A percentile compares a stretch with the other conserved stretches of the same genome.
phyloP scores from a whole-genome alignment of 2,113 vertebrate species.

The Anolis carolinensis region DNA sequence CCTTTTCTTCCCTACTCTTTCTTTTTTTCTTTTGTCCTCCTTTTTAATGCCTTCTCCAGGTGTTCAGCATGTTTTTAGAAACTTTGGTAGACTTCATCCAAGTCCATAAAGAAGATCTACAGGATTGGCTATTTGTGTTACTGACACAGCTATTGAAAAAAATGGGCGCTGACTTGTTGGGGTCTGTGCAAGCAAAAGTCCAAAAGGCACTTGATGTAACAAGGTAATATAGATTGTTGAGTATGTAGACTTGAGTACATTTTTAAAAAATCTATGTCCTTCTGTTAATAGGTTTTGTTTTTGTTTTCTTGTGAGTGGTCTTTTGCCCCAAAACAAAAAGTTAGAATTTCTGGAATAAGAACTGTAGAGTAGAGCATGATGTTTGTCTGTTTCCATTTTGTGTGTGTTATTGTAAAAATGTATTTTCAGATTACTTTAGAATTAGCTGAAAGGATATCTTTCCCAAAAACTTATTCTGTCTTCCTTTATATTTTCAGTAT shows the following conservation, averaged over 20 bases:
- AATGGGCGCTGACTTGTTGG: slow-evolving; percentile 97
- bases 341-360: background rate
- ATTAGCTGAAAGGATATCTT: background rate
- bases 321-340: background rate
- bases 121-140: slow-evolving; percentile 95
- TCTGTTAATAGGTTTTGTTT: background rate
- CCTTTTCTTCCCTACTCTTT: slow-evolving; percentile 64
- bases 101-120: slow-evolving; percentile 95
- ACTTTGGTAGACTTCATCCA: slow-evolving; percentile 95
- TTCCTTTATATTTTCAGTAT: background rate
- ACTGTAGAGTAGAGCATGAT: background rate
- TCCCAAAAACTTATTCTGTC: background rate
- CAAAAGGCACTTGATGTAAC: slow-evolving; percentile 95
- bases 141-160: slow-evolving; percentile 96
- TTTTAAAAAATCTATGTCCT: background rate
- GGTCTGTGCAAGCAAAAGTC: slow-evolving; percentile 97
- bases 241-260: background rate
- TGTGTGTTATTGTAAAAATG: slow-evolving; percentile 3
- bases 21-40: slow-evolving; percentile 31
- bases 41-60: slow-evolving; percentile 77
- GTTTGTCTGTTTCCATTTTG: background rate
- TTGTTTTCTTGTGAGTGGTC: background rate
- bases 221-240: slow-evolving; percentile 77
- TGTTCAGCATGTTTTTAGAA: slow-evolving; percentile 99
- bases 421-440: background rate